A percentile compares a stretch with the other conserved stretches of the same genome.
Evolutionary conservation across 1,140 invertebrate genomes (phyloP).

Genomic region (Manduca sexta): DNA sequence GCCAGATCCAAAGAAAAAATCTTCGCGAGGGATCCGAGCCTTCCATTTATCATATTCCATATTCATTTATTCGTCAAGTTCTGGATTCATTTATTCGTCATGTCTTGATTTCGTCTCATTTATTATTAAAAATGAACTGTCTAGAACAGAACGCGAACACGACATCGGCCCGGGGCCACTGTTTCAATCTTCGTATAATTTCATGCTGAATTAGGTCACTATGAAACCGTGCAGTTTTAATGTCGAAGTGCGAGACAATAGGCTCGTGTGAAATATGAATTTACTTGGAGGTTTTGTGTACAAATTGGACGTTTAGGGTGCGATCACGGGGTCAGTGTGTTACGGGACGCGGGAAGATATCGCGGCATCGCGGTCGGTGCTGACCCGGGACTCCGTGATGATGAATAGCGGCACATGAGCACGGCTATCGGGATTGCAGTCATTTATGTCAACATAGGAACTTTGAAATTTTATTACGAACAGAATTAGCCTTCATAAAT

Average conservation of each 20-base stretch:
- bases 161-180: constrained; percentile 56
- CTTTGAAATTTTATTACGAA: not conserved
- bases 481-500: too few relatives aligned
- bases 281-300: too few relatives aligned
- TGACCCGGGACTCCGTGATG: constrained; percentile 26
- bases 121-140: constrained; percentile 76
- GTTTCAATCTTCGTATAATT: constrained; percentile 69
- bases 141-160: constrained; percentile 60
- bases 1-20: constrained; percentile 69
- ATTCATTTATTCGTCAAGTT: constrained; percentile 74
- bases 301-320: constrained; percentile 3
- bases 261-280: too few relatives aligned
- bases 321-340: constrained; percentile 31
- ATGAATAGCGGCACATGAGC: constrained; percentile 22
- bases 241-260: not conserved
- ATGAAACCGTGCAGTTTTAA: constrained; percentile 9
- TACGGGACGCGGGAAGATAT: constrained; percentile 12
- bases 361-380: constrained; percentile 28
- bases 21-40: constrained; percentile 63
- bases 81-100: constrained; percentile 75
- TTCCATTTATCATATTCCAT: constrained; percentile 73
- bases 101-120: constrained; percentile 74
- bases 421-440: constrained; percentile 12
- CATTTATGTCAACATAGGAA: constrained; percentile 11
- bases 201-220: constrained; percentile 62